Evolutionary conservation across 1,140 invertebrate genomes (phyloP).

Genomic region (Sycobia sp.): DNA sequence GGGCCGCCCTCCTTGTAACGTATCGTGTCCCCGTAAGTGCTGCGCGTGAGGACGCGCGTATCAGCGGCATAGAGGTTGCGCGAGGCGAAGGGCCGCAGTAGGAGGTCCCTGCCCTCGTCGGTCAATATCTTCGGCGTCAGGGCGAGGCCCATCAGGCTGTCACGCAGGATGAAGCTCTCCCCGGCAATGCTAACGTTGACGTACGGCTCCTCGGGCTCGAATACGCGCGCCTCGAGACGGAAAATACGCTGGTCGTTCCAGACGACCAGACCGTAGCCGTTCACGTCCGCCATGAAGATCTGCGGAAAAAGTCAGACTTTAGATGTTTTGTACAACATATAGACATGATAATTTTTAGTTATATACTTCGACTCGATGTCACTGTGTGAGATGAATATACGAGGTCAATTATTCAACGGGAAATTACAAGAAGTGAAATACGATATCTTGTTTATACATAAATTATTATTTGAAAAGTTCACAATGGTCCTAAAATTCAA

Average conservation of each 20-base stretch:
- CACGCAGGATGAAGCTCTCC: constrained; percentile 49
- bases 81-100: constrained; percentile 53
- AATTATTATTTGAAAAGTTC: no score
- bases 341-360: no score
- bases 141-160: constrained; percentile 55
- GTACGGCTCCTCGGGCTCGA: constrained; percentile 36
- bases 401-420: no score
- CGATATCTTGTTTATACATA: no score
- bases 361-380: no score
- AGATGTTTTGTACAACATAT: no score
- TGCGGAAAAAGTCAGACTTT: constrained; percentile 1
- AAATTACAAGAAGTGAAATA: no score
- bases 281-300: constrained; percentile 68
- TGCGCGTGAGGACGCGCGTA: constrained; percentile 37
- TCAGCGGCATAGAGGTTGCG: constrained; percentile 40
- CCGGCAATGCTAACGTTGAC: constrained; percentile 62
- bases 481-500: no score
- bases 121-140: constrained; percentile 44
- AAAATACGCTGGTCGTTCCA: background rate
- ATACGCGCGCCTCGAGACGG: constrained; percentile 6
- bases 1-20: constrained; percentile 35
- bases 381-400: no score
- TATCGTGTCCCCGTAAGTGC: constrained; percentile 27
- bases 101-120: constrained; percentile 33
- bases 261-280: constrained; percentile 64